A percentile compares a stretch with the other conserved stretches of the same genome.
Evolutionary conservation across 64 coral and sea anemone genomes (phyloP).

Genomic region (Hydrozoanthus tunicans): DNA sequence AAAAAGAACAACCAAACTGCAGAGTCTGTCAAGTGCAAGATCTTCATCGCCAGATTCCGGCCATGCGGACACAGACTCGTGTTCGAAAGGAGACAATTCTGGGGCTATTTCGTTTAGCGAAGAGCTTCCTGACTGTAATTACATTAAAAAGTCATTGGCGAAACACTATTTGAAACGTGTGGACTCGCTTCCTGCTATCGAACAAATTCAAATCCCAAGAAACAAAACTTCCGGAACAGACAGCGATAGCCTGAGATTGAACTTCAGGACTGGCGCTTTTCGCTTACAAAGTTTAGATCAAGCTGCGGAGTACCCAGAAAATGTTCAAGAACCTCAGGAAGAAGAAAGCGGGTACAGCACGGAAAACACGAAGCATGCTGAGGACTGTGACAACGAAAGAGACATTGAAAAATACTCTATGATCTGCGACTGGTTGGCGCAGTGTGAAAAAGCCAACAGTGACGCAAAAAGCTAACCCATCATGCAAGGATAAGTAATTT

Average conservation of each 20-base stretch:
- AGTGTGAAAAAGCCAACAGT: slow-evolving; percentile 23
- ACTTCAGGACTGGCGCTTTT: neutral
- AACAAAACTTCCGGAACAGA: slow-evolving; percentile 44
- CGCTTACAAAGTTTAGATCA: slow-evolving; percentile 26
- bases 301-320: neutral
- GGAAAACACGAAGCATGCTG: neutral
- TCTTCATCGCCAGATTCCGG: slow-evolving; percentile 24
- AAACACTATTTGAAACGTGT: slow-evolving; percentile 23
- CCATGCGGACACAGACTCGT: neutral
- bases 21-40: slow-evolving; percentile 38
- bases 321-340: slow-evolving; percentile 2
- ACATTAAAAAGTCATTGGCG: slow-evolving; percentile 15
- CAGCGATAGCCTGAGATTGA: neutral
- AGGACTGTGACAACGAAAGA: neutral
- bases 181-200: slow-evolving; percentile 43
- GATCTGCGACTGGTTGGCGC: slow-evolving; percentile 40
- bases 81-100: neutral
- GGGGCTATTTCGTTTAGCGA: neutral
- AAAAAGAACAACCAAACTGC: neutral
- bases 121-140: slow-evolving; percentile 20
- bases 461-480: neutral
- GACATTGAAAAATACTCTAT: slow-evolving; percentile 14
- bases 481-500: no score
- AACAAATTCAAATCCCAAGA: neutral
- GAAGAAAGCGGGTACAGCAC: neutral